These are phyloP conservation scores for Tokudaia tokunoshimensis DNA, from an alignment of 2,797 vertebrate genomes.

Conservation along the genomic window DNA sequence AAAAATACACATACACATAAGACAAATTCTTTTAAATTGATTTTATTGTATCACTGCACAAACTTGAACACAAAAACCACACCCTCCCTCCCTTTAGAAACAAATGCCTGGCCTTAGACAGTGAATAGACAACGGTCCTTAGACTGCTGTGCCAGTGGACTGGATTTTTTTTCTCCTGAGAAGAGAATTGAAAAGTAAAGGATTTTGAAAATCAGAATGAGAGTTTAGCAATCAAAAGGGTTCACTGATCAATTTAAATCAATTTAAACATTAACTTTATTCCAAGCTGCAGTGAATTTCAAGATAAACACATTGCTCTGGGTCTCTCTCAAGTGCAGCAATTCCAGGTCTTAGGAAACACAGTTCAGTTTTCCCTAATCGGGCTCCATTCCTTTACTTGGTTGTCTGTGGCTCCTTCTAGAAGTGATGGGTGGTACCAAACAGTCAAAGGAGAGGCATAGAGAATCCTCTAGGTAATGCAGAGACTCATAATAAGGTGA, in stretches of 20 bases:
- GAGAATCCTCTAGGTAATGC: not conserved
- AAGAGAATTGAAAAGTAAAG: not conserved
- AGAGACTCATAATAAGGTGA: not conserved
- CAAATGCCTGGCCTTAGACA: not conserved
- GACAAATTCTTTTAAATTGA: not conserved
- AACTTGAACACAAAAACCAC: not conserved
- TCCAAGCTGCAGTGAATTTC: not conserved
- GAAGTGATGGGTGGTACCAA: not conserved
- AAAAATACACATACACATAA: not conserved
- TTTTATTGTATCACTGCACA: not conserved
- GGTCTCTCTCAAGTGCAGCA: not conserved
- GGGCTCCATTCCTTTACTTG: not conserved
- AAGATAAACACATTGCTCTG: constrained; percentile 19
- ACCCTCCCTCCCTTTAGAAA: not conserved
- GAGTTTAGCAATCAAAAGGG: constrained; percentile 10
- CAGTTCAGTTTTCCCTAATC: not conserved
- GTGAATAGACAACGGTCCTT: not conserved
- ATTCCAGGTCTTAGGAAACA: not conserved
- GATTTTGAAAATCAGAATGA: constrained; percentile 57
- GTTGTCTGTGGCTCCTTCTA: not conserved
- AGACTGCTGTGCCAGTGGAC: not conserved
- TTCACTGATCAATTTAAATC: constrained; percentile 31
- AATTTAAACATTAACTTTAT: constrained; percentile 59
- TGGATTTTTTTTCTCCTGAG: not conserved
- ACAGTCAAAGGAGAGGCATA: not conserved